Conservation (phyloP, 2,113 vertebrate genomes). For the Otis tarda region DNA sequence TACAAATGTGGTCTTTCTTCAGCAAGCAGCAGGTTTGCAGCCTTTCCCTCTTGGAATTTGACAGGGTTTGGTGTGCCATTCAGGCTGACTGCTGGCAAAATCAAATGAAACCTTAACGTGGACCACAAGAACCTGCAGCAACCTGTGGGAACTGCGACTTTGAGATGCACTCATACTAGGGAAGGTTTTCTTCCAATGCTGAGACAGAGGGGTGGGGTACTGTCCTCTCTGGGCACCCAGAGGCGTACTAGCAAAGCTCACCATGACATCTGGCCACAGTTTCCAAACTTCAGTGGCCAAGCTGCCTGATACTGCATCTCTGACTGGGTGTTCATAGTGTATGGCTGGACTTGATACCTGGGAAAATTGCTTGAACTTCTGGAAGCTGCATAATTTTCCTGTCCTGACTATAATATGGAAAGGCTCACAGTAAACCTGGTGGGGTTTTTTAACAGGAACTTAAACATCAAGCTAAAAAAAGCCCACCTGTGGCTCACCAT, state of each 20-base stretch:
- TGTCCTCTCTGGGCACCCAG: neutral
- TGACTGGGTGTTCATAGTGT: neutral
- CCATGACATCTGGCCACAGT: neutral
- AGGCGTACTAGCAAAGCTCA: neutral
- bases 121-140: neutral
- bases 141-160: neutral
- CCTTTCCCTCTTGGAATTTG: neutral
- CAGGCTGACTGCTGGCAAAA: neutral
- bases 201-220: neutral
- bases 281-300: neutral
- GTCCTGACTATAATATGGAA: neutral
- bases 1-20: neutral
- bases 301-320: neutral
- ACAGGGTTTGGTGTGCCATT: neutral
- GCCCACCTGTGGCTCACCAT: neutral
- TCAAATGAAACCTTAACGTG: neutral
- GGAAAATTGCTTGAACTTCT: neutral
- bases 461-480: neutral
- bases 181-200: neutral
- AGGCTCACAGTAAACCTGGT: neutral
- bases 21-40: neutral
- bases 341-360: neutral
- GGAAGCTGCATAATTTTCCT: neutral
- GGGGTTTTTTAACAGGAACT: neutral
- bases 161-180: neutral